Evolutionary conservation across 2,888 invertebrate species (phyloP).

Genomic region (Papilio demoleus): DNA sequence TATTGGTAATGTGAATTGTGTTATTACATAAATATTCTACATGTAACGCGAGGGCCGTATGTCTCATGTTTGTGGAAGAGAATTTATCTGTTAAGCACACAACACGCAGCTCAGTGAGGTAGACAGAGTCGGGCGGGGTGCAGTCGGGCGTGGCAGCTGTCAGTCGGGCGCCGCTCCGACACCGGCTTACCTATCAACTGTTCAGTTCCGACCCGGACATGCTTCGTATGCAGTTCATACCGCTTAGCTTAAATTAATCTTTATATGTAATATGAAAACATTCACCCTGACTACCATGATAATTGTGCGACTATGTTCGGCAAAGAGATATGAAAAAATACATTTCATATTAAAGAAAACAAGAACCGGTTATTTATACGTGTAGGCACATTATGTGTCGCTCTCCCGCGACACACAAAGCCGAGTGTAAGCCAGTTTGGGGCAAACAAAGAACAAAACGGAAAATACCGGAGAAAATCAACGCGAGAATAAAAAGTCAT

Average conservation of each 20-base stretch:
- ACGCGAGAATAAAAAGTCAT: slow-evolving; percentile 9
- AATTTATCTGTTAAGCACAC: slow-evolving; percentile 10
- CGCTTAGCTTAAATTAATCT: slow-evolving; percentile 2
- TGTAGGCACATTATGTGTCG: background rate
- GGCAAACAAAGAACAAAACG: slow-evolving; percentile 9
- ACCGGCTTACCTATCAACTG: slow-evolving; percentile 17
- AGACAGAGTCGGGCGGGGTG: background rate
- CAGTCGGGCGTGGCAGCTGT: slow-evolving; percentile 6
- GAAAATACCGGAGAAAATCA: slow-evolving; percentile 13
- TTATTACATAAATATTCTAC: background rate
- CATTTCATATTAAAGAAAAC: background rate
- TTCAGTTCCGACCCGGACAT: background rate
- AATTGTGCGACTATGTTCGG: no score
- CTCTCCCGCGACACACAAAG: background rate
- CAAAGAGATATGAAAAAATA: background rate
- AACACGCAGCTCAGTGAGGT: background rate
- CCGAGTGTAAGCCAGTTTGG: background rate
- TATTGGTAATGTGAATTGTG: no score
- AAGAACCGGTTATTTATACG: background rate
- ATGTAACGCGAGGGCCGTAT: background rate
- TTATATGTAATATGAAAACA: background rate
- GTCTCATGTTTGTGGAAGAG: slow-evolving; percentile 7
- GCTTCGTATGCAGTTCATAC: background rate
- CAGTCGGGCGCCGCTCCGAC: slow-evolving; percentile 3
- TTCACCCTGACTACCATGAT: no score